Conservation (phyloP, 1,140 invertebrate genomes). For the Neotoxoptera formosana region DNA sequence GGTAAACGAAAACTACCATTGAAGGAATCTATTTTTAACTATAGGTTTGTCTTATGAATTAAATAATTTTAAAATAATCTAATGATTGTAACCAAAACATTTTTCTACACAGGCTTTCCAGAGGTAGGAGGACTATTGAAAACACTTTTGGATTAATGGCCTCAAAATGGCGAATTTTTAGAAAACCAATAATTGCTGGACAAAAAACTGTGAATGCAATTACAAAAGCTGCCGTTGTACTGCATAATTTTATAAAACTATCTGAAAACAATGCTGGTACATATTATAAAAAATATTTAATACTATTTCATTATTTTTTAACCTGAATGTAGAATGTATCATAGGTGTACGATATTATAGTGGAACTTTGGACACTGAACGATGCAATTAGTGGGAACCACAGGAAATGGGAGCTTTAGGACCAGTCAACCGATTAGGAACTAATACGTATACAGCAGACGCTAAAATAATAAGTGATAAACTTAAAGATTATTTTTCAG, state of each 20-base stretch:
- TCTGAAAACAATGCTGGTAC: conserved; percentile 1
- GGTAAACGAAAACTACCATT: neutral
- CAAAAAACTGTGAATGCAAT: conserved; percentile 32
- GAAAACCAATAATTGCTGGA: neutral
- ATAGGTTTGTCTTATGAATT: neutral
- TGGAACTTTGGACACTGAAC: neutral
- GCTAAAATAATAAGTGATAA: neutral
- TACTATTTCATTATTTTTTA: neutral
- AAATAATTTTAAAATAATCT: too few relatives aligned
- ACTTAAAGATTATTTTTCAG: conserved; percentile 15
- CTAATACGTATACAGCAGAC: neutral
- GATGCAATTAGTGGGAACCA: neutral
- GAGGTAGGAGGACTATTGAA: conserved; percentile 63
- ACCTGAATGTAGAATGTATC: neutral
- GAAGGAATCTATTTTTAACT: conserved; percentile 21
- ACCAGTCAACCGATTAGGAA: neutral
- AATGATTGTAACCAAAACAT: too few relatives aligned
- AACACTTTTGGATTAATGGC: conserved; percentile 65
- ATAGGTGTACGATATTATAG: neutral
- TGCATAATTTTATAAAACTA: conserved; percentile 11
- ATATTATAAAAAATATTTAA: neutral
- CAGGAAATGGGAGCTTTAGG: neutral
- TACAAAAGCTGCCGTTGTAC: neutral
- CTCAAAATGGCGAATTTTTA: conserved; percentile 63
- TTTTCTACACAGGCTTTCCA: too few relatives aligned